A percentile compares a stretch with the other conserved stretches of the same genome.
phyloP scores from a whole-genome alignment of 2,113 vertebrate genomes.

The Albula glossodonta region DNA sequence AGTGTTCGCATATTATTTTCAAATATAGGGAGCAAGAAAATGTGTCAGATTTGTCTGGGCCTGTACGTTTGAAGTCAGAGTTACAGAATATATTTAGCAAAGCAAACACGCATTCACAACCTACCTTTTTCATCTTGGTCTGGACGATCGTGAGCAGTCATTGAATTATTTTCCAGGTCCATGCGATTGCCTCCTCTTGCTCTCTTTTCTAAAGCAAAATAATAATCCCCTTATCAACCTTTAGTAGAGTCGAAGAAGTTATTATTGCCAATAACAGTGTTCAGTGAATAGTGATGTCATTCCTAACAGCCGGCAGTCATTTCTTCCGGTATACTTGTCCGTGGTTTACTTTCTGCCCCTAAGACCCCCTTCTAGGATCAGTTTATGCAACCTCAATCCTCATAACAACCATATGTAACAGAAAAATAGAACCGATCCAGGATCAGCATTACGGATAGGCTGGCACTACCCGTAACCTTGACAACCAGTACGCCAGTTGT shows the following conservation, averaged over 20 bases:
- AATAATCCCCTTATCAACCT: conserved; percentile 50
- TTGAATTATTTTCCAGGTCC: conserved; percentile 31
- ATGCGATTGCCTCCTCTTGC: conserved; percentile 52
- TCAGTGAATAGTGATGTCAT: conserved; percentile 55
- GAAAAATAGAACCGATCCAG: not conserved
- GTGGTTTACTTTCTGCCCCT: not conserved
- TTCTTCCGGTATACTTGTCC: conserved; percentile 50
- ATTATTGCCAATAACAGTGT: conserved; percentile 59
- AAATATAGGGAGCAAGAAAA: not conserved
- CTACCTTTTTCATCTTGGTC: conserved; percentile 40
- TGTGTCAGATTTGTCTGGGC: not conserved
- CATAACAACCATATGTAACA: not conserved
- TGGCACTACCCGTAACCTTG: conserved; percentile 40
- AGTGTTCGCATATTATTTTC: not conserved
- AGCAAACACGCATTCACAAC: conserved; percentile 8
- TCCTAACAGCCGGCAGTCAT: conserved; percentile 26
- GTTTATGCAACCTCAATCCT: not conserved
- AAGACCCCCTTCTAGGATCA: not conserved
- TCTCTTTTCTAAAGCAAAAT: conserved; percentile 46
- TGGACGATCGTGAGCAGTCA: conserved; percentile 12
- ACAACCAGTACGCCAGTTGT: conserved; percentile 53
- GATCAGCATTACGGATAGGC: not conserved
- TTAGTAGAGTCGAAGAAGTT: conserved; percentile 49
- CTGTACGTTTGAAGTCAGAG: not conserved
- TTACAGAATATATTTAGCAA: conserved; percentile 12